Evolutionary conservation across 2,888 invertebrate species (phyloP), one percentile per base, ranked within the genome.

Genomic region (Macrosiphum euphorbiae): DNA sequence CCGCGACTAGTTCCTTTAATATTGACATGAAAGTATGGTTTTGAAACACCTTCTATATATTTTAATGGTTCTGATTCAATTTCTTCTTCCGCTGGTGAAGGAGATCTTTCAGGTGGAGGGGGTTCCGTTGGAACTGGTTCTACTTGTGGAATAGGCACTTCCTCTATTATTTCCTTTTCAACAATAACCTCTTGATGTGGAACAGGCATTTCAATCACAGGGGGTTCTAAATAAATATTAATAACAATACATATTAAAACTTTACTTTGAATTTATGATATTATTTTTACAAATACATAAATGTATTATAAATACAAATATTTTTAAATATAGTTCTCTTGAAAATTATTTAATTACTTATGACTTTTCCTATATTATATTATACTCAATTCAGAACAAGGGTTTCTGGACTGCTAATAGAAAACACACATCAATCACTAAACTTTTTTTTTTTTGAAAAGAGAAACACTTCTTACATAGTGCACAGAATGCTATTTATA

Each of bases 1-100:
- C 98, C 98, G 95, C 98, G 97, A 95, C 97, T 97, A 88, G 95
- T 94, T 94, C 95, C 95, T 95, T 92, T 92, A 58, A 94, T 94
- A 8, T 94, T 94, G 20, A 89, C 78, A 91, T 94, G 94, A 26
- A 94, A 94, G 50, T 91, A 85, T 52, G 94, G 94, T 91, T 86
- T 94, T 26, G 94, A 94, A 41, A 94, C 94, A 10, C 94, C 94
- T 41, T 94, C 94, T 52, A 94, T 87, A 50, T 94, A 94, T 87
- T 94, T 94, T 28, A 94, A 94, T 90, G 94, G 94, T 91, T 94
- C 94, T 28, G 94, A 50, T 86, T 94, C 94, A 88, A 94, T 90
- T 50, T 50, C 94, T 94, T 94, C 94, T 61, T 94, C 94, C 67
- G 50, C 61, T 41, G 94, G 94, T 35, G 91, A 90, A 24, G 94